phyloP scores from a whole-genome alignment of 1,140 invertebrate species.

The Holotrichia oblita region DNA sequence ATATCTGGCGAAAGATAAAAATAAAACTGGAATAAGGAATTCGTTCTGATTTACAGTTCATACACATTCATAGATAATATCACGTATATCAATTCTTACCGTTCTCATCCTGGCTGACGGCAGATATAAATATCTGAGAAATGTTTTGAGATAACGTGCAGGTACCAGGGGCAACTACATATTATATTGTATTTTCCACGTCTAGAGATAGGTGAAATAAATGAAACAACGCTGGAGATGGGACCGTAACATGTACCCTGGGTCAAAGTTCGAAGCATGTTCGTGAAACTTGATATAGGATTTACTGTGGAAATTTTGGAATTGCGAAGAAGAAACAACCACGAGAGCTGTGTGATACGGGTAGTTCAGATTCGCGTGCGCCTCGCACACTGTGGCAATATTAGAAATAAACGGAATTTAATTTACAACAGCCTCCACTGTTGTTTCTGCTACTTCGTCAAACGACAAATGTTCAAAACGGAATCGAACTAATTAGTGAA shows the following conservation, averaged over 20 bases:
- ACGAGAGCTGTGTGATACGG: slow-evolving; percentile 34
- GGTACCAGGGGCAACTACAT: not conserved
- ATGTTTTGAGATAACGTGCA: slow-evolving; percentile 20
- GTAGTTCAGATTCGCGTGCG: slow-evolving; percentile 2
- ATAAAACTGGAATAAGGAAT: too few relatives aligned
- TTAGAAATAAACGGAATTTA: slow-evolving; percentile 35
- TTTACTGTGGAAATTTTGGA: slow-evolving; percentile 10
- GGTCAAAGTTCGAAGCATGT: slow-evolving; percentile 38
- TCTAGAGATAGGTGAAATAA: slow-evolving; percentile 19
- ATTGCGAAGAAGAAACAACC: slow-evolving; percentile 16
- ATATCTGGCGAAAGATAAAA: too few relatives aligned
- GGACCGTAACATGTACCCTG: not conserved
- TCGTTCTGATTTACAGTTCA: too few relatives aligned
- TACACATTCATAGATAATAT: slow-evolving; percentile 12
- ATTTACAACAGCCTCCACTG: slow-evolving; percentile 12
- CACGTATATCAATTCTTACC: not conserved
- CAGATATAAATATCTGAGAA: slow-evolving; percentile 29
- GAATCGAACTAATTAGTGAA: slow-evolving; percentile 16
- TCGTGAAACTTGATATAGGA: slow-evolving; percentile 39
- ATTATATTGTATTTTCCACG: slow-evolving; percentile 27
- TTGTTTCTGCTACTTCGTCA: slow-evolving; percentile 15
- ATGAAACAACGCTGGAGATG: slow-evolving; percentile 13
- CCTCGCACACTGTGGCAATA: not conserved
- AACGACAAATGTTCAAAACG: slow-evolving; percentile 12
- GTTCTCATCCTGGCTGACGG: not conserved